These are phyloP conservation scores for Lichenostomus cassidix DNA, from an alignment of 2,113 vertebrate genomes.

Conservation along the genomic window DNA sequence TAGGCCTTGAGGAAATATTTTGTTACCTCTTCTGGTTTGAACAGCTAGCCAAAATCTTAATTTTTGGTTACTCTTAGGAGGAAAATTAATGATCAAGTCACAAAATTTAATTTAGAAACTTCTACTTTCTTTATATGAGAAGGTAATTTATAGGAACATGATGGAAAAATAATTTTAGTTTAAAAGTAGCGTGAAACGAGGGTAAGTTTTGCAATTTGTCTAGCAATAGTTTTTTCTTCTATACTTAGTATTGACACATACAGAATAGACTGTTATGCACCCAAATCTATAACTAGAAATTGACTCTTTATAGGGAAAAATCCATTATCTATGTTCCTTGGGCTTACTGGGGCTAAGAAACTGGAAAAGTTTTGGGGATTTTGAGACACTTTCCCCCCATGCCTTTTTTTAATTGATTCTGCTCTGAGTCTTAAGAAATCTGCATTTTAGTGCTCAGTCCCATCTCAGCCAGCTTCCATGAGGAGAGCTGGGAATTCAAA, in stretches of 20 bases:
- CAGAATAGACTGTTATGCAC: background rate
- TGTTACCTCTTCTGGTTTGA: background rate
- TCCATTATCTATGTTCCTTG: slow-evolving; percentile 9
- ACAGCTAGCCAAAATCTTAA: background rate
- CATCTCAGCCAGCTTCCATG: slow-evolving; percentile 20
- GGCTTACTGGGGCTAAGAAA: slow-evolving; percentile 54
- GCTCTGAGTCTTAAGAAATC: background rate
- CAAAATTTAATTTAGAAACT: slow-evolving; percentile 20
- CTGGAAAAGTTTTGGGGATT: background rate
- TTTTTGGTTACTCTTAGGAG: background rate
- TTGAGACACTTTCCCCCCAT: background rate
- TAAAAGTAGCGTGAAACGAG: background rate
- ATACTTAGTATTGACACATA: background rate
- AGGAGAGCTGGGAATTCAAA: slow-evolving; percentile 43
- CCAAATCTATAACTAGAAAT: slow-evolving; percentile 22
- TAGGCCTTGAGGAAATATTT: background rate
- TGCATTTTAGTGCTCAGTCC: background rate
- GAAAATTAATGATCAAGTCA: background rate
- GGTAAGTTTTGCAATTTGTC: background rate
- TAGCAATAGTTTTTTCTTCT: background rate
- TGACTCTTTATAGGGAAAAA: background rate
- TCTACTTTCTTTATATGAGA: background rate
- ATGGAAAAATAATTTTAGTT: background rate
- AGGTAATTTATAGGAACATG: background rate
- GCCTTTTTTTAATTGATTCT: background rate